Conservation (phyloP, 2,113 vertebrate genomes). For the Urocitellus parryii region DNA sequence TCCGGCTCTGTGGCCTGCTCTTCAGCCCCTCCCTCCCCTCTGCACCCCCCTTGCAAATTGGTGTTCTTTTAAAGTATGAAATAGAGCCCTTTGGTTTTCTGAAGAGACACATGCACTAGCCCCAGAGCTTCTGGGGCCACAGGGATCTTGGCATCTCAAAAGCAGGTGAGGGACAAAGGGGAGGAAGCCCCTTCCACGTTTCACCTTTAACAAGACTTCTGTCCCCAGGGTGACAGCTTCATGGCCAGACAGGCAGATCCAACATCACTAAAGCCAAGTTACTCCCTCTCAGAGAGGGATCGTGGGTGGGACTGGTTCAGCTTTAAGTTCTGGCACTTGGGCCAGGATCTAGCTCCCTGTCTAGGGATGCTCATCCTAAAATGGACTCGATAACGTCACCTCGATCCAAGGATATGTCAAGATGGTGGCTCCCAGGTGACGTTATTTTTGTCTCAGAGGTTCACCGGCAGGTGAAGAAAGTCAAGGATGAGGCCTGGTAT, state of each 20-base stretch:
- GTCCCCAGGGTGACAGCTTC: not conserved
- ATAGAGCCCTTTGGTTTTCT: not conserved
- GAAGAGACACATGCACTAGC: constrained; percentile 28
- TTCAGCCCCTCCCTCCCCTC: not conserved
- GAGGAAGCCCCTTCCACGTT: not conserved
- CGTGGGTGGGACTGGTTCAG: not conserved
- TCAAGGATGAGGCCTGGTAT: not conserved
- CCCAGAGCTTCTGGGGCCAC: not conserved
- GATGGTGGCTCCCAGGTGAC: rapidly evolving
- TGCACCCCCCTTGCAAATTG: not conserved
- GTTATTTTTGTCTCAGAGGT: not conserved
- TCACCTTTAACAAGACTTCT: not conserved
- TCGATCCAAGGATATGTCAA: not conserved
- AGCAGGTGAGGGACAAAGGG: not conserved
- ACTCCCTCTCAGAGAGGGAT: rapidly evolving
- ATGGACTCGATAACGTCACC: not conserved
- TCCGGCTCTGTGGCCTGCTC: not conserved
- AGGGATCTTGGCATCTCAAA: not conserved
- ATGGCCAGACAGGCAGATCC: not conserved
- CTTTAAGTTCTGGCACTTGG: not conserved
- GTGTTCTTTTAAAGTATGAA: not conserved
- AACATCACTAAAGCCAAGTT: not conserved
- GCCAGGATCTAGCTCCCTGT: too few species aligned
- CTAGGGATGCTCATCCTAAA: not conserved
- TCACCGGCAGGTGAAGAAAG: rapidly evolving